phyloP scores from a whole-genome alignment of 2,113 vertebrate species.

The Rana temporaria region DNA sequence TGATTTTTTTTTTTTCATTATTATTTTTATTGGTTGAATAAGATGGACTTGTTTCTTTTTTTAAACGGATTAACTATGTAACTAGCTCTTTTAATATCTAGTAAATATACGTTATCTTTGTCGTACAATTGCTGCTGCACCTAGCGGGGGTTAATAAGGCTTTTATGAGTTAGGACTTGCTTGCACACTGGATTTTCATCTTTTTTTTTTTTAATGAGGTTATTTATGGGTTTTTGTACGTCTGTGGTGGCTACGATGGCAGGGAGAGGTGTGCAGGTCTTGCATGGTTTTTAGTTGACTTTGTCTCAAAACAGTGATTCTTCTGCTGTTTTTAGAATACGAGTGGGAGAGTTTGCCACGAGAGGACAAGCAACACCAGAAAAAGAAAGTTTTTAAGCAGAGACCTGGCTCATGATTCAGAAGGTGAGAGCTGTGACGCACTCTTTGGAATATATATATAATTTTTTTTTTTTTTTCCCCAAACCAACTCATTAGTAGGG shows the following conservation, averaged over 20 bases:
- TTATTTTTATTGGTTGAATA: no score
- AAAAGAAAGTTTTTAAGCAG: conserved; percentile 97
- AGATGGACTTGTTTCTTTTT: no score
- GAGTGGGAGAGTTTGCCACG: conserved; percentile 84
- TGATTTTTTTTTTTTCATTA: no score
- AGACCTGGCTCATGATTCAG: conserved; percentile 93
- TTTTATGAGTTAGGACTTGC: not conserved
- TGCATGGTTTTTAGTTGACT: conserved; percentile 12
- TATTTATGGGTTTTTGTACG: not conserved
- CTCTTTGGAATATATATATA: no score
- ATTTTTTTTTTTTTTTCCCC: no score
- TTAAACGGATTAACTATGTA: no score
- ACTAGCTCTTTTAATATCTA: no score
- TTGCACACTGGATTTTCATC: not conserved
- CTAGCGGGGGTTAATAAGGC: not conserved
- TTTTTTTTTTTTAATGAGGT: not conserved
- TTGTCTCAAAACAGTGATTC: conserved; percentile 62
- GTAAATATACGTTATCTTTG: no score
- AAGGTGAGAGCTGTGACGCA: conserved; percentile 81
- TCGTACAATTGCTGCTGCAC: no score
- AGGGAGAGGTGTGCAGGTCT: not conserved
- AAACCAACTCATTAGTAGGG: no score
- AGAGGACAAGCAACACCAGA: conserved; percentile 89
- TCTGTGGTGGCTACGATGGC: not conserved
- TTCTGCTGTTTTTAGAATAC: conserved; percentile 82